Percentiles rank a stretch among this genome's conserved stretches.
phyloP scores from a whole-genome alignment of 2,113 vertebrate species.

The Willisornis vidua region DNA sequence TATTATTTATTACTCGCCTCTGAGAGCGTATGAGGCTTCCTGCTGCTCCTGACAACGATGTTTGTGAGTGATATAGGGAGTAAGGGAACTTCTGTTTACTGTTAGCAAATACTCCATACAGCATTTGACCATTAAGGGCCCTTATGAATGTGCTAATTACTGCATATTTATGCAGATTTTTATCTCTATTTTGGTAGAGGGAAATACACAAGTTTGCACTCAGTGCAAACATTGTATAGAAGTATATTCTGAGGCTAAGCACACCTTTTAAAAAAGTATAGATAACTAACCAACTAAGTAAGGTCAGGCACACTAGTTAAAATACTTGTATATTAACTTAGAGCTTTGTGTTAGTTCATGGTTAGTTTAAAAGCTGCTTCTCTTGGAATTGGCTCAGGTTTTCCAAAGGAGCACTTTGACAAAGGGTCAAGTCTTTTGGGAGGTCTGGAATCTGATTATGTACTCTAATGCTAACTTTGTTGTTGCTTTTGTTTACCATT shows the following conservation, averaged over 20 bases:
- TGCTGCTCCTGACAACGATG: neutral
- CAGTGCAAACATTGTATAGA: neutral
- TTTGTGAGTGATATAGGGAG: neutral
- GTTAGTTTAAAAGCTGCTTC: neutral
- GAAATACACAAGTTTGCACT: neutral
- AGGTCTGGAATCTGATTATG: neutral
- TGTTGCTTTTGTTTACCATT: neutral
- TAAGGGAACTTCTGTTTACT: neutral
- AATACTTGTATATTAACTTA: neutral
- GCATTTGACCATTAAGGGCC: neutral
- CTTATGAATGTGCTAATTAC: neutral
- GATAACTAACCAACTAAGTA: neutral
- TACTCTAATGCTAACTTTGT: neutral
- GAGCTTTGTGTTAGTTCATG: neutral
- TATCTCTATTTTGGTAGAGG: neutral
- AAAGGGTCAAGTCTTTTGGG: neutral
- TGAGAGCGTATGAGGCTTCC: fast-evolving
- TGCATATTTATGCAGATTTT: neutral
- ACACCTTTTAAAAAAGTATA: neutral
- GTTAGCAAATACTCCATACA: neutral
- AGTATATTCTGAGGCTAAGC: neutral
- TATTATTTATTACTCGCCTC: neutral
- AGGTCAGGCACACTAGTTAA: neutral
- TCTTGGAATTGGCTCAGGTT: neutral
- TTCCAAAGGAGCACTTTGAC: neutral